Evolutionary conservation across 1,140 invertebrate genomes (phyloP), one percentile per base, ranked within the genome.

Genomic region (Drosophila lowei): DNA sequence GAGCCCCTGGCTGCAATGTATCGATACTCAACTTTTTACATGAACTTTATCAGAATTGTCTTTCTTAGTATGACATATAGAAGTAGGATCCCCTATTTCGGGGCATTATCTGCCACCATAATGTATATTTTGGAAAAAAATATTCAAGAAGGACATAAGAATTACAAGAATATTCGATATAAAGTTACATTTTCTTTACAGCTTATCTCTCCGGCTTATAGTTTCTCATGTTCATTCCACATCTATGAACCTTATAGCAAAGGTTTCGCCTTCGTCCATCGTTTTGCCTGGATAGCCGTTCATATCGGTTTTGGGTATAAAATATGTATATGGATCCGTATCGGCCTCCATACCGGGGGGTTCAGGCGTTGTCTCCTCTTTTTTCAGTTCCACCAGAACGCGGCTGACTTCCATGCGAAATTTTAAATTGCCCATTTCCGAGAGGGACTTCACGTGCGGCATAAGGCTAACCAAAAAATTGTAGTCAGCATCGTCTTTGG

Each of bases 391-490:
- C 72, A 88, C 64, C 3, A 88, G 15, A 18, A 88, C 48, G 2
- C 83, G 71, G 34, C 72, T 88, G 16, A 59, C 65, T 55, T 88
- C 83, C 13, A 66, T 49, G 4, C 83, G 75, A 52, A 88, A 88
- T 28, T 63, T 72, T 13, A 88, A 70, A 18, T 88, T 88, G 7
- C 70, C 66, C 38, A 88, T 64, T 9, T 56, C 59, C 2, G 83
- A 79, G 0, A 88, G 44, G 6, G 64, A 76, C 44, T 88, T 83
- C 30, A 88, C 42, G 48, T 88, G 83, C 5, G 83, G 83, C 42
- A 88, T 30, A n/a, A 88, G 18, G 15, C 83, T 88, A 15, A 88
- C 30, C 11, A 88, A 52, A 15, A 88, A 88, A 30, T 68, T 88
- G 16, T 83, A 76, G 8, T 88, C 83, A 0, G 83, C 60, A 73